Evolutionary conservation across 1,140 invertebrate species (phyloP), one percentile per base, ranked within the genome.

Genomic region (Drosophila nigromelanica): DNA sequence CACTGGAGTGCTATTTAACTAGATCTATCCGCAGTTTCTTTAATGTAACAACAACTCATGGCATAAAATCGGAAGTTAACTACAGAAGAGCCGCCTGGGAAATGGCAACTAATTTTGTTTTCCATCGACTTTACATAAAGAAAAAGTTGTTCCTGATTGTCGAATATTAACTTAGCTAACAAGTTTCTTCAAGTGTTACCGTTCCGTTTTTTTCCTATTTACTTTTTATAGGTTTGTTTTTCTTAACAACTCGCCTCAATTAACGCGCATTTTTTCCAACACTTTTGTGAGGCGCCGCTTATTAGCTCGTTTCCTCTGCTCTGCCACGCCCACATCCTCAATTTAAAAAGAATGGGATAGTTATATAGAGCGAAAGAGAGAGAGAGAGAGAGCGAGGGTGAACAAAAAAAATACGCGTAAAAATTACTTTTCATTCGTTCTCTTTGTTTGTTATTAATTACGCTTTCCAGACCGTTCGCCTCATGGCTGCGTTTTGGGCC

Each of bases 401-500:
- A 50, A 37, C n/a, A 35, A 48, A 37, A 51, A 35, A 30, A 43
- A 15, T 8, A 63, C n/a, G 8, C 48, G 68, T 54, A 61, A 87
- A 87, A 86, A 86, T 86, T 74, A 64, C 75, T 76, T 85, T 81
- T 68, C 82, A 78, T 74, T 82, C 72, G 63, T 63, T 24, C 33
- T 52, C 37, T 60, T 63, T 60, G 83, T 86, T 86, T 87, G 82
- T 86, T 86, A 86, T 86, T 86, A 86, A 86, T 86, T 86, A 86
- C 78, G 72, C 78, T 78, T 73, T 72, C 51, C 70, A 79, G 61
- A 73, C 67, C 76, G 64, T 67, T 81, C 67, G 61, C 68, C 70
- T 78, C 75, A 43, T 75, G 55, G 59, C 72, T 76, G 59, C 68
- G 64, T 76, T 86, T 87, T 87, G 67, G 83, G 68, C 75, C 78